Evolutionary conservation across 2,888 invertebrate genomes (phyloP), one percentile per base, ranked within the genome.

Genomic region (Xestia sexstrigata): DNA sequence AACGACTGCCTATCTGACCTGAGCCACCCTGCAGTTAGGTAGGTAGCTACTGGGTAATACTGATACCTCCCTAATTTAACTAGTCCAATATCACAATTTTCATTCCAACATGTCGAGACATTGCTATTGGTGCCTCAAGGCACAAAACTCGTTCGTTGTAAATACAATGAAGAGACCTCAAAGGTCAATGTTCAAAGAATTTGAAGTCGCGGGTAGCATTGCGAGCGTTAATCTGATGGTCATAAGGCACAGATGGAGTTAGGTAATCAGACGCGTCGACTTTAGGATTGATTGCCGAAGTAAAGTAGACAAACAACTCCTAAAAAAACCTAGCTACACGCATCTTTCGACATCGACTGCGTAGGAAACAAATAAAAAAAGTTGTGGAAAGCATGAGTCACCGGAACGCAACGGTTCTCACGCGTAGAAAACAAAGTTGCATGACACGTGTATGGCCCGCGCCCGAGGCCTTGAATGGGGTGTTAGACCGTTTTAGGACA

Each of bases 161-260:
- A 63, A 42, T 3, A 65, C 63, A 65, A 65, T 65, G 20, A 70
- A 42, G 55, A n/a, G 63, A n/a, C 8, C 2, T 3, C 39, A 63
- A 62, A 26, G 71, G 45, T 79, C 70, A 79, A 70, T 69, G 45
- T 23, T 67, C 47, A n/a, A 13, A 52, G 4, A 52, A 35, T 35
- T 15, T n/a, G 47, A 52, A 45, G 35, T 55, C 62, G 35, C 17
- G n/a, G 26, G 6, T 55, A 63, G 23, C 35, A 39, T 78, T 69
- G 26, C 39, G 35, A 15, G 26, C 30, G 26, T 23, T 60, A 42
- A 52, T 45, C 62, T 78, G 23, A 69, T 26, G 52, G 79, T 42
- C 45, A 3, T 6, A 45, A 35, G 17, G 15, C 23, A 60, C 23
- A 73, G 39, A 23, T 39, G 15, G 47, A 17, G 58, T 60, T 67